Conservation (phyloP, 1,140 invertebrate genomes). For the Drosophila tani region DNA sequence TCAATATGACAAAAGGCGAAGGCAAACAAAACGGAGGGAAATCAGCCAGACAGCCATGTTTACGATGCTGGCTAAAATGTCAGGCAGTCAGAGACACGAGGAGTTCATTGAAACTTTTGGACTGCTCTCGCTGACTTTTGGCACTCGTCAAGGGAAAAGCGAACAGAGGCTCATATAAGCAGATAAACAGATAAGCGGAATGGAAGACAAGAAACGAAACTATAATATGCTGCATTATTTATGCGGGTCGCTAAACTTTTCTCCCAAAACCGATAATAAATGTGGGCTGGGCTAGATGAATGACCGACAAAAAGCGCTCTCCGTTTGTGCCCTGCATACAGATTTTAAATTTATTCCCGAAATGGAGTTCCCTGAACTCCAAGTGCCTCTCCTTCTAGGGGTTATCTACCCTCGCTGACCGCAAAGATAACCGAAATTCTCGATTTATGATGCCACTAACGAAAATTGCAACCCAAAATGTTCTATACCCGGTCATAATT, state of each 20-base stretch:
- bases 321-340: constrained; percentile 40
- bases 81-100: constrained; percentile 5
- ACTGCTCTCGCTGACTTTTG: constrained; percentile 35
- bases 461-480: constrained; percentile 41
- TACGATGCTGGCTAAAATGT: constrained; percentile 58
- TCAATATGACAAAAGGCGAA: constrained; percentile 27
- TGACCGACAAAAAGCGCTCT: constrained; percentile 33
- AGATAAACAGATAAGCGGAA: constrained; percentile 26
- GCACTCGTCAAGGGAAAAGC: not conserved
- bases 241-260: constrained; percentile 70
- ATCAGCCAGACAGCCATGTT: constrained; percentile 30
- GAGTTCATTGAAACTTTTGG: constrained; percentile 64
- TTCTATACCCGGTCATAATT: constrained; percentile 20
- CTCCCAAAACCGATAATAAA: constrained; percentile 31
- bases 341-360: constrained; percentile 63
- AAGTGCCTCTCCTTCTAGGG: constrained; percentile 6
- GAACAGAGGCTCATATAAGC: constrained; percentile 27
- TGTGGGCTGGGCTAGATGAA: constrained; percentile 55
- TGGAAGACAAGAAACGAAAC: constrained; percentile 19
- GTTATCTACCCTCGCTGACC: constrained; percentile 38
- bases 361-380: constrained; percentile 59
- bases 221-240: constrained; percentile 47
- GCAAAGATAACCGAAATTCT: constrained; percentile 33
- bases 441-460: constrained; percentile 48
- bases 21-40: constrained; percentile 22